These are phyloP conservation scores for Potamarius usumacintae DNA, from an alignment of 2,113 vertebrate genomes.

Conservation along the genomic window DNA sequence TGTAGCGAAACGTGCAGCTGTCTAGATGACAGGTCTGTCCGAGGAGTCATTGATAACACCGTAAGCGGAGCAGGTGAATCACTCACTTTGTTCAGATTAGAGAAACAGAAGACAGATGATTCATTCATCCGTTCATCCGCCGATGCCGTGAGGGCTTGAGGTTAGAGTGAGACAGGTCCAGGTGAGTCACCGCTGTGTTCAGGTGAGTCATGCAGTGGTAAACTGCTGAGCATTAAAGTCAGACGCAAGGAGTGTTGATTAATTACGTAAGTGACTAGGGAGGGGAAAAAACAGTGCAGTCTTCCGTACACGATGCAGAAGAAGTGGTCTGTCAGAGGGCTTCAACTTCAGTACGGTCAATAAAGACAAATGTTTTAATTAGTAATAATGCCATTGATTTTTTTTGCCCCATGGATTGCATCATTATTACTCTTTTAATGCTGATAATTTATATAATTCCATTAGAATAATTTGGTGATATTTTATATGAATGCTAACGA, in stretches of 20 bases:
- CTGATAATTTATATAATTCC: not conserved
- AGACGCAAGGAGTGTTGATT: slow-evolving; percentile 32
- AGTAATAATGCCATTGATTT: not conserved
- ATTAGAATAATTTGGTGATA: not conserved
- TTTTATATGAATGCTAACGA: not conserved
- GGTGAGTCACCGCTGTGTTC: slow-evolving; percentile 40
- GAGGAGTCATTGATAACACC: not conserved
- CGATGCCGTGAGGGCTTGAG: slow-evolving; percentile 7
- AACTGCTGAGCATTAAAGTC: slow-evolving; percentile 15
- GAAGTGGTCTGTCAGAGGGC: not conserved
- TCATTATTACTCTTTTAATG: not conserved
- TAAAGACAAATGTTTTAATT: not conserved
- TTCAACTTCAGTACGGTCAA: not conserved
- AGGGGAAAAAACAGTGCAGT: not conserved
- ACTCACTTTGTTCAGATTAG: slow-evolving; percentile 20
- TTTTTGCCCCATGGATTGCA: not conserved
- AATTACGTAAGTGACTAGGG: slow-evolving; percentile 5
- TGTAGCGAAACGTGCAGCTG: not conserved
- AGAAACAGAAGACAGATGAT: slow-evolving; percentile 21
- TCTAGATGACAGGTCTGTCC: not conserved
- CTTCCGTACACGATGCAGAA: not conserved
- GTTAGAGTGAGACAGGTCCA: slow-evolving; percentile 32
- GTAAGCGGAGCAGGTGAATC: slow-evolving; percentile 10
- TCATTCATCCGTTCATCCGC: slow-evolving; percentile 29
- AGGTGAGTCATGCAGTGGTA: slow-evolving; percentile 43